These are phyloP conservation scores for Ciconia nigra DNA, from an alignment of 2,797 vertebrate genomes.

Conservation along the genomic window DNA sequence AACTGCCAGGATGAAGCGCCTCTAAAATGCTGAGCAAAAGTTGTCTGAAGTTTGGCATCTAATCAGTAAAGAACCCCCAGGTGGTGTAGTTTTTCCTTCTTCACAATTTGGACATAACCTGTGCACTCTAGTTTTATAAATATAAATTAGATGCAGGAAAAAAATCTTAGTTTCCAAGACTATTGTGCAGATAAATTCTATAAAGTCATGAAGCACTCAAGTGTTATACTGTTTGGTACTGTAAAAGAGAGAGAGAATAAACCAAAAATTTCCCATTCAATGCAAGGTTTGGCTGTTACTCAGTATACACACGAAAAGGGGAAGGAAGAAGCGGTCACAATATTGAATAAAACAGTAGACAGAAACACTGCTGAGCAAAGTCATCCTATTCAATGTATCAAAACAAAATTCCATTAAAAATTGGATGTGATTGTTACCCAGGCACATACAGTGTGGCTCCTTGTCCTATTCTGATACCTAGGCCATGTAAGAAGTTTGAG, in stretches of 20 bases:
- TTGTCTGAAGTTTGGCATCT: neutral
- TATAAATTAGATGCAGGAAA: neutral
- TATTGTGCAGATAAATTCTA: neutral
- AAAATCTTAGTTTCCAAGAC: neutral
- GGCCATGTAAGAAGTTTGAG: fast-evolving
- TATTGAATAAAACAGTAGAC: neutral
- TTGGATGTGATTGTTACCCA: neutral
- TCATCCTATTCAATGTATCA: neutral
- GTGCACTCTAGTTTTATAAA: neutral
- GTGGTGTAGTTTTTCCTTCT: neutral
- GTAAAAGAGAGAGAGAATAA: neutral
- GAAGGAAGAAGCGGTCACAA: neutral
- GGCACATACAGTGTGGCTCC: neutral
- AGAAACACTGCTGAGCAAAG: neutral
- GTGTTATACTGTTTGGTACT: neutral
- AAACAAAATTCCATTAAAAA: neutral
- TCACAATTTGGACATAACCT: neutral
- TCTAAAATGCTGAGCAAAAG: neutral
- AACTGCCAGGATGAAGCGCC: neutral
- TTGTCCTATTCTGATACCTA: neutral
- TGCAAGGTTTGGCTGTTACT: neutral
- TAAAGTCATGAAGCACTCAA: neutral
- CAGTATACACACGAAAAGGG: neutral
- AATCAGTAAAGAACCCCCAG: neutral
- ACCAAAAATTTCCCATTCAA: neutral